These are phyloP conservation scores for Verasper variegatus DNA, from an alignment of 2,113 vertebrate species.

Conservation along the genomic window DNA sequence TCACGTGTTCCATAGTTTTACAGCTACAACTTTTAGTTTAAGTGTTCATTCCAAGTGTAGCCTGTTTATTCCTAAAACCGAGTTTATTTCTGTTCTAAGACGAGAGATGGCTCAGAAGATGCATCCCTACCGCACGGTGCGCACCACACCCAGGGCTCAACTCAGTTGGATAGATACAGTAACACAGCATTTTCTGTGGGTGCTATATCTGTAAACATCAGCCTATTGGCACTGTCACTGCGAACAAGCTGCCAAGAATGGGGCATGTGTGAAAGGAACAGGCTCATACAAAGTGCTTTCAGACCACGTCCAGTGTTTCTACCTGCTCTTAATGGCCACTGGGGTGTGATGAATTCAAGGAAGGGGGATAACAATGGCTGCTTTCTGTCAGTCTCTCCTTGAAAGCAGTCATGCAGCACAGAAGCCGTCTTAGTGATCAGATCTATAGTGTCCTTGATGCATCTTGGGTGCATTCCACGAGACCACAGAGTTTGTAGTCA, in stretches of 20 bases:
- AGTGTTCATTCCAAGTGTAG: no score
- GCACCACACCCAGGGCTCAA: no score
- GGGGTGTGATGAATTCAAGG: not conserved
- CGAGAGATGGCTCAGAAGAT: no score
- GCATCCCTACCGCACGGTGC: no score
- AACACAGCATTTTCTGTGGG: not conserved
- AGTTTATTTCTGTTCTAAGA: no score
- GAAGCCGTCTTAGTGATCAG: not conserved
- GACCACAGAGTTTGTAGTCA: not conserved
- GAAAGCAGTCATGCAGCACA: not conserved
- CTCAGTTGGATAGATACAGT: not conserved
- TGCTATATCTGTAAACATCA: not conserved
- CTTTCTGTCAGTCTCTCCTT: not conserved
- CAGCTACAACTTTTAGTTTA: no score
- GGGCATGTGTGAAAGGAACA: not conserved
- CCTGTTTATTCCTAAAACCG: no score
- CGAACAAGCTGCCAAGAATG: not conserved
- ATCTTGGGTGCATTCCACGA: not conserved
- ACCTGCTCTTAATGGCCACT: not conserved
- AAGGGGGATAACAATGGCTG: not conserved
- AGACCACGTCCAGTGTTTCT: not conserved
- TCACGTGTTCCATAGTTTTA: no score
- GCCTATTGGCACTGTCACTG: not conserved
- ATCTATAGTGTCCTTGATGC: not conserved
- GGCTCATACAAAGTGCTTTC: not conserved